Percentiles rank a stretch among this genome's conserved stretches.
Conservation (phyloP, 2,113 vertebrate species). For the Gallinago media region DNA sequence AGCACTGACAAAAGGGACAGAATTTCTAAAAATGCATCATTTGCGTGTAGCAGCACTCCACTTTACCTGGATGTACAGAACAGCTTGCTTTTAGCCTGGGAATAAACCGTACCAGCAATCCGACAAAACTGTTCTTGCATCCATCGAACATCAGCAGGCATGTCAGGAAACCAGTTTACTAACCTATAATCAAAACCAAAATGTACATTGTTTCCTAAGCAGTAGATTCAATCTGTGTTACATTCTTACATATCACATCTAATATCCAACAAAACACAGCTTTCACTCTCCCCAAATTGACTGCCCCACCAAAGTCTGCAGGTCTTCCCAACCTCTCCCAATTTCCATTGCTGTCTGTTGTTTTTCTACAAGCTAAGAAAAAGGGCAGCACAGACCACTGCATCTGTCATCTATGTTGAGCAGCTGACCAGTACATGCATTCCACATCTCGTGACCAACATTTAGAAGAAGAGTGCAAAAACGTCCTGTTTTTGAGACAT, state of each 20-base stretch:
- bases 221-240: fast-evolving
- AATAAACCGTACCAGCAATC: constrained; percentile 79
- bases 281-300: not conserved
- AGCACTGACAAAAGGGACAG: not conserved
- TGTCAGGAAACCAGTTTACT: constrained; percentile 90
- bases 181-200: constrained; percentile 70
- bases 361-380: not conserved
- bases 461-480: not conserved
- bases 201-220: not conserved
- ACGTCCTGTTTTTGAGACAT: not conserved
- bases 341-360: not conserved
- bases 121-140: constrained; percentile 75
- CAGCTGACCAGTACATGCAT: not conserved
- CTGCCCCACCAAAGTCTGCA: not conserved
- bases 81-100: constrained; percentile 75
- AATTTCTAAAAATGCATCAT: not conserved
- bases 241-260: not conserved
- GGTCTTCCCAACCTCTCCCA: not conserved
- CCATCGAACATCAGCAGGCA: constrained; percentile 86
- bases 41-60: not conserved
- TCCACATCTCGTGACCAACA: not conserved
- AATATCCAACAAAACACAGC: not conserved
- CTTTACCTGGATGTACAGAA: constrained; percentile 50
- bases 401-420: not conserved
- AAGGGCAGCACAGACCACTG: not conserved